A percentile compares a stretch with the other conserved stretches of the same genome.
Conservation (phyloP, 2,888 invertebrate species). For the Torymus texanus region DNA sequence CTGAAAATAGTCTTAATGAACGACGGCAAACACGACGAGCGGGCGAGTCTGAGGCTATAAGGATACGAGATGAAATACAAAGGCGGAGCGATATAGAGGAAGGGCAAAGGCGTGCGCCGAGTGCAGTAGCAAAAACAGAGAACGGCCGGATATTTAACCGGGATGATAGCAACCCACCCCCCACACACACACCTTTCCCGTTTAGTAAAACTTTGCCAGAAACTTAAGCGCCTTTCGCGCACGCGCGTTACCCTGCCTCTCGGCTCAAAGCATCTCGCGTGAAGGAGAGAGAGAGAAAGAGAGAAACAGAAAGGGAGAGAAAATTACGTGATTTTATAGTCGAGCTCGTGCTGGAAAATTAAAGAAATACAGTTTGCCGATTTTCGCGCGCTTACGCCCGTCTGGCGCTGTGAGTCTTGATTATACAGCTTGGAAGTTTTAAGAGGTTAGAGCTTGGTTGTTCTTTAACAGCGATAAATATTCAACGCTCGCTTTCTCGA, state of each 20-base stretch:
- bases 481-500: conserved; percentile 8
- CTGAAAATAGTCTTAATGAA: conserved; percentile 48
- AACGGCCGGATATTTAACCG: conserved; percentile 65
- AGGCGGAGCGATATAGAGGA: conserved; percentile 42
- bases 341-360: conserved; percentile 35
- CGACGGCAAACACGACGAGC: conserved; percentile 32
- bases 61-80: conserved; percentile 46
- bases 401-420: neutral
- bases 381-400: neutral
- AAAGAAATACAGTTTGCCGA: conserved; percentile 42
- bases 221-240: conserved; percentile 66
- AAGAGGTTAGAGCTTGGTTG: neutral
- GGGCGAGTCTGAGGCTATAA: neutral
- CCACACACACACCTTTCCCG: conserved; percentile 44
- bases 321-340: conserved; percentile 47
- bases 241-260: neutral
- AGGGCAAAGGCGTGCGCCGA: conserved; percentile 23
- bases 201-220: conserved; percentile 67
- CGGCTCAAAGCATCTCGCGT: neutral
- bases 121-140: conserved; percentile 59
- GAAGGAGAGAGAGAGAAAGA: conserved; percentile 1
- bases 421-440: conserved; percentile 19
- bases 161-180: conserved; percentile 63
- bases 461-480: conserved; percentile 10
- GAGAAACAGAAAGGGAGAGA: conserved; percentile 15